Conservation (phyloP, 2,888 invertebrate genomes). For the Cactoblastis cactorum region DNA sequence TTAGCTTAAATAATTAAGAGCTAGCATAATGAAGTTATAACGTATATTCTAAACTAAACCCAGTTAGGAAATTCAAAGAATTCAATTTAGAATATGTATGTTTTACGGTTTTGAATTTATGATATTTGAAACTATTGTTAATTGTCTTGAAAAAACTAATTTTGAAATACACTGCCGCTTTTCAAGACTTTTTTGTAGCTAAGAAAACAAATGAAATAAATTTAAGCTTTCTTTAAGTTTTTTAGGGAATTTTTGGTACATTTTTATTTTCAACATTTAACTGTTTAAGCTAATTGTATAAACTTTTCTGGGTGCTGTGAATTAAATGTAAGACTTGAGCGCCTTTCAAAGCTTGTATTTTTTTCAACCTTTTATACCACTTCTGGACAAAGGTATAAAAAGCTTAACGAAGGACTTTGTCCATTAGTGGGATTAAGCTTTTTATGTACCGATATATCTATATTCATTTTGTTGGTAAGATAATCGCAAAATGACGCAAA, state of each 20-base stretch:
- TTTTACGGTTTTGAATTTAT: not conserved
- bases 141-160: not conserved
- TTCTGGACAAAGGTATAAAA: not conserved
- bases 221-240: not conserved
- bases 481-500: not conserved
- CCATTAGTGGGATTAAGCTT: not conserved
- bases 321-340: conserved; percentile 3
- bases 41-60: conserved; percentile 11
- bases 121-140: conserved; percentile 1
- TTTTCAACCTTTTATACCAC: not conserved
- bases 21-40: conserved; percentile 14
- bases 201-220: not conserved
- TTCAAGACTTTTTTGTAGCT: conserved; percentile 1
- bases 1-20: conserved; percentile 26
- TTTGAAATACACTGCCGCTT: not conserved
- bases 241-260: too few relatives aligned
- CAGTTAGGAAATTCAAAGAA: conserved; percentile 14
- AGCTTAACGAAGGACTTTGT: not conserved
- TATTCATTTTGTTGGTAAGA: not conserved
- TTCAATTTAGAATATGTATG: not conserved
- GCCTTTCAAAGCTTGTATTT: not conserved
- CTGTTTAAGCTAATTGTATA: not conserved
- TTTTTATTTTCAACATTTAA: not conserved
- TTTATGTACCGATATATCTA: not conserved
- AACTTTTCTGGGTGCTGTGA: conserved; percentile 8